phyloP scores from a whole-genome alignment of 2,797 vertebrate species.

The Pseudopleuronectes americanus region DNA sequence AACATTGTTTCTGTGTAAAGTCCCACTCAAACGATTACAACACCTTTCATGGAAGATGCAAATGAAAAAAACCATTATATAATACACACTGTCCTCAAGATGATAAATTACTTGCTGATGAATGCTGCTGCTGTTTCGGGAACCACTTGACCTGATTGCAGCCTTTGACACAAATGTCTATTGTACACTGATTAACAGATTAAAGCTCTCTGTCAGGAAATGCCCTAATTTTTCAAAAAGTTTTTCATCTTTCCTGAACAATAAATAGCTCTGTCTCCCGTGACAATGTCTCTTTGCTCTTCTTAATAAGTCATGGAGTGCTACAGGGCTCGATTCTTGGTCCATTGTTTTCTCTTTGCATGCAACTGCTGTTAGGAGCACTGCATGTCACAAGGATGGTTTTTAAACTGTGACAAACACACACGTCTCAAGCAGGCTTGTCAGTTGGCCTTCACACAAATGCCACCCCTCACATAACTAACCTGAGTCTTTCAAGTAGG shows the following conservation, averaged over 20 bases:
- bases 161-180: constrained; percentile 25
- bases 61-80: constrained; percentile 12
- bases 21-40: no score
- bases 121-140: constrained; percentile 29
- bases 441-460: no score
- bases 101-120: constrained; percentile 38
- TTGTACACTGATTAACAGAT: constrained; percentile 25
- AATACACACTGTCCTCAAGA: constrained; percentile 19
- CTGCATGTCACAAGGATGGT: no score
- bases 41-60: constrained; percentile 15
- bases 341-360: background rate
- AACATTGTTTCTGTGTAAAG: background rate
- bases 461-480: no score
- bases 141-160: constrained; percentile 57
- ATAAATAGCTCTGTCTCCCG: background rate
- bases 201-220: background rate
- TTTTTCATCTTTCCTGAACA: background rate
- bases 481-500: no score
- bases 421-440: no score
- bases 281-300: background rate
- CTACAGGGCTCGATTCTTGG: constrained; percentile 15
- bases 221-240: background rate
- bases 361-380: no score
- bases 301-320: background rate
- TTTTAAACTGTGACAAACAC: no score